A percentile compares a stretch with the other conserved stretches of the same genome.
Conservation (phyloP, 2,113 vertebrate genomes). For the Antennarius striatus region DNA sequence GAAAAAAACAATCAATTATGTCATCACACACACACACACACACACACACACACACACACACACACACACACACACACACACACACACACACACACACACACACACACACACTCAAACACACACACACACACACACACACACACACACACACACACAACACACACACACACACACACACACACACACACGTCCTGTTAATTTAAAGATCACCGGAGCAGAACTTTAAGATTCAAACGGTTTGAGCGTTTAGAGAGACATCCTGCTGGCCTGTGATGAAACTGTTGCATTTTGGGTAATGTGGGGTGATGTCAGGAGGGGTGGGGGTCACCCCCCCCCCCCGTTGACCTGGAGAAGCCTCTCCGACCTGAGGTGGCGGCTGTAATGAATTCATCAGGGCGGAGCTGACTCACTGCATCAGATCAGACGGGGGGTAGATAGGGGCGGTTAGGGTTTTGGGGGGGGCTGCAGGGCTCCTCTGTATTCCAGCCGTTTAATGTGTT, state of each 20-base stretch:
- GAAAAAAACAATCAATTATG: too few relatives aligned
- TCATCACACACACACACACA: not conserved
- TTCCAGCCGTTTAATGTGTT: not conserved
- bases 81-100: too few relatives aligned
- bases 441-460: too few relatives aligned
- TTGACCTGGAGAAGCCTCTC: constrained; percentile 7
- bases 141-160: too few relatives aligned
- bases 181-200: too few relatives aligned
- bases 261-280: constrained; percentile 36
- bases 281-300: constrained; percentile 32
- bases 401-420: constrained; percentile 49
- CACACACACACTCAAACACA: too few relatives aligned
- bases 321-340: constrained; percentile 3
- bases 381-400: constrained; percentile 31
- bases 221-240: too few relatives aligned
- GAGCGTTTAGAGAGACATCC: not conserved
- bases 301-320: constrained; percentile 6
- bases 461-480: too few relatives aligned
- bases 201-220: too few relatives aligned
- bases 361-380: constrained; percentile 35
- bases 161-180: too few relatives aligned
- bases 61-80: not conserved
- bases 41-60: constrained; percentile 5
- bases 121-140: too few relatives aligned
- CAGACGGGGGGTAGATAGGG: constrained; percentile 7